Evolutionary conservation across 2,888 invertebrate species (phyloP).

Genomic region (Lochmaea crataegi): DNA sequence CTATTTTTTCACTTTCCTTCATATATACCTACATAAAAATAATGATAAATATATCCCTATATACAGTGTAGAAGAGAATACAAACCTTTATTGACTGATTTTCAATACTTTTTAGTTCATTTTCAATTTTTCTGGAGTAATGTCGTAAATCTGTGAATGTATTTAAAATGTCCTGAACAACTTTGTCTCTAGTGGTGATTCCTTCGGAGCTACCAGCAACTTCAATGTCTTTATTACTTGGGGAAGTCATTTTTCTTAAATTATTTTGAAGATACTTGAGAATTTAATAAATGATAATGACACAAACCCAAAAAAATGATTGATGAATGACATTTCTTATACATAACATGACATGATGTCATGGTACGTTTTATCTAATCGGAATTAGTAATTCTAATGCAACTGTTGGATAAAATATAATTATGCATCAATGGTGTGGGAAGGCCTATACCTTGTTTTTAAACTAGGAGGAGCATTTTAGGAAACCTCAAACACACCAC

Average conservation of each 20-base stretch:
- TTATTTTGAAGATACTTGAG: conserved; percentile 40
- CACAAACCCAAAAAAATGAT: conserved; percentile 49
- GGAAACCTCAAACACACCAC: no score
- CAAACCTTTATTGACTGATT: conserved; percentile 80
- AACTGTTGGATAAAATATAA: neutral
- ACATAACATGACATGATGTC: no score
- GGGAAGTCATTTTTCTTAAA: conserved; percentile 33
- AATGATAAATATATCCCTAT: neutral
- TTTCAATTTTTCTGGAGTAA: conserved; percentile 93
- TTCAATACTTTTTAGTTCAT: conserved; percentile 90
- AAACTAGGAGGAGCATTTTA: no score
- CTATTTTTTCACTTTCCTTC: conserved; percentile 95
- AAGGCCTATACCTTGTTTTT: no score
- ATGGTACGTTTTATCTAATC: conserved; percentile 1
- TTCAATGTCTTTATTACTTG: conserved; percentile 49
- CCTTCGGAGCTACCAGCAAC: conserved; percentile 48
- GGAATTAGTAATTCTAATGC: neutral
- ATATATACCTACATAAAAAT: conserved; percentile 75
- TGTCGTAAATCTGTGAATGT: conserved; percentile 94
- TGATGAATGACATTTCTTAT: conserved; percentile 21
- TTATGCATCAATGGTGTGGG: no score
- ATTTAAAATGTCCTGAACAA: conserved; percentile 93
- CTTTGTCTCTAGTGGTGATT: conserved; percentile 76
- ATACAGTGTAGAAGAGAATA: neutral
- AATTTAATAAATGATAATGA: conserved; percentile 44